A percentile compares a stretch with the other conserved stretches of the same genome.
Evolutionary conservation across 1,140 invertebrate species (phyloP).

Genomic region (Scaptodrosophila lebanonensis): DNA sequence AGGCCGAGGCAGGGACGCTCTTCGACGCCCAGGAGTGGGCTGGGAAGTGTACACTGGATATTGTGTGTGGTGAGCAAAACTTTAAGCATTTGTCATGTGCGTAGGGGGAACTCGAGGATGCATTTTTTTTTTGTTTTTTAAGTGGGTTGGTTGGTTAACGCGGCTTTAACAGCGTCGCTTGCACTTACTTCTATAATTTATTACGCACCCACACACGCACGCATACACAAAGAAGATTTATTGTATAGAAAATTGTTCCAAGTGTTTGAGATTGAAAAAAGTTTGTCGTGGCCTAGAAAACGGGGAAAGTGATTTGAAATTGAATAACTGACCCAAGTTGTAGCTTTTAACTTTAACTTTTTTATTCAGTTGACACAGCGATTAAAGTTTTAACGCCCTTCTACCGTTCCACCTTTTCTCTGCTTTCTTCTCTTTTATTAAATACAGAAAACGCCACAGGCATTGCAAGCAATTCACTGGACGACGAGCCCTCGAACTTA

Average conservation of each 20-base stretch:
- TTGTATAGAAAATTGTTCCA: constrained; percentile 55
- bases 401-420: neutral
- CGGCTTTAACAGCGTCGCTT: constrained; percentile 16
- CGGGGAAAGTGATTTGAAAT: neutral
- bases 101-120: too few species aligned
- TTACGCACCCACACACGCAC: constrained; percentile 28
- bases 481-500: constrained; percentile 56
- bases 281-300: constrained; percentile 19
- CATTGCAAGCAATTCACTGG: constrained; percentile 45
- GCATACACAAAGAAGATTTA: constrained; percentile 68
- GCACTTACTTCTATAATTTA: constrained; percentile 62
- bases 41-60: constrained; percentile 84
- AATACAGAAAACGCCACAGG: constrained; percentile 64
- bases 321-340: too few species aligned
- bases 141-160: constrained; percentile 10
- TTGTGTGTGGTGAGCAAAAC: constrained; percentile 77
- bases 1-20: constrained; percentile 31
- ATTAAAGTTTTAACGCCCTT: constrained; percentile 7
- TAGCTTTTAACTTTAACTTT: neutral
- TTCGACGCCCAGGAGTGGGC: constrained; percentile 79
- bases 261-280: constrained; percentile 55
- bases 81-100: constrained; percentile 60
- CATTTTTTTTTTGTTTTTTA: constrained; percentile 19
- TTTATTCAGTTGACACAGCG: neutral
- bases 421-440: neutral